Conservation (phyloP, 2,888 invertebrate species). For the Campaea margaritaria region DNA sequence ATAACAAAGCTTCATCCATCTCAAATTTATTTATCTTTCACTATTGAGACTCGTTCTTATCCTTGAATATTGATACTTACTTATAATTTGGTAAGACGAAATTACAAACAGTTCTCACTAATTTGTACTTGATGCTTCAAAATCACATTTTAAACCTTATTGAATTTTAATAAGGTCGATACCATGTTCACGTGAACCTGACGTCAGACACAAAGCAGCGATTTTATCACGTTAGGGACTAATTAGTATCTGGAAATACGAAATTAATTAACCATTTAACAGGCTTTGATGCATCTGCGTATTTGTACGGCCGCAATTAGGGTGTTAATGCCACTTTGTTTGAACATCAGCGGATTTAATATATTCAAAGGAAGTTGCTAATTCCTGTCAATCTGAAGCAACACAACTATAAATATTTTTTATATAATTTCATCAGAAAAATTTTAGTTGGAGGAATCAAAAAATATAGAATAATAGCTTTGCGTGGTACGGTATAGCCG, state of each 20-base stretch:
- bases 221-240: constrained; percentile 27
- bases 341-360: constrained; percentile 40
- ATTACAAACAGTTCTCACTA: constrained; percentile 13
- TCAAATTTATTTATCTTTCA: no score
- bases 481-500: no score
- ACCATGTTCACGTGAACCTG: background rate
- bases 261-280: constrained; percentile 37
- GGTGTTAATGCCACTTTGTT: constrained; percentile 27
- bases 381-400: background rate
- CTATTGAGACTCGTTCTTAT: no score
- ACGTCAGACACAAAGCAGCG: constrained; percentile 22
- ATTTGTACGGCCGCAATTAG: constrained; percentile 23
- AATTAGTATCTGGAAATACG: constrained; percentile 32
- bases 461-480: no score
- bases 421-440: background rate
- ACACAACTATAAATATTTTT: background rate
- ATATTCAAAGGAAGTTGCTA: constrained; percentile 43
- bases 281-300: constrained; percentile 24
- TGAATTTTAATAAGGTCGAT: constrained; percentile 11
- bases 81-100: no score
- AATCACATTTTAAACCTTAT: constrained; percentile 17
- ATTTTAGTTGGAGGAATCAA: background rate
- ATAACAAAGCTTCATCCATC: background rate
- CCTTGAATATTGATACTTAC: no score
- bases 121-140: constrained; percentile 1